Conservation (phyloP, 2,113 vertebrate genomes). For the Campylomormyrus numenius region DNA sequence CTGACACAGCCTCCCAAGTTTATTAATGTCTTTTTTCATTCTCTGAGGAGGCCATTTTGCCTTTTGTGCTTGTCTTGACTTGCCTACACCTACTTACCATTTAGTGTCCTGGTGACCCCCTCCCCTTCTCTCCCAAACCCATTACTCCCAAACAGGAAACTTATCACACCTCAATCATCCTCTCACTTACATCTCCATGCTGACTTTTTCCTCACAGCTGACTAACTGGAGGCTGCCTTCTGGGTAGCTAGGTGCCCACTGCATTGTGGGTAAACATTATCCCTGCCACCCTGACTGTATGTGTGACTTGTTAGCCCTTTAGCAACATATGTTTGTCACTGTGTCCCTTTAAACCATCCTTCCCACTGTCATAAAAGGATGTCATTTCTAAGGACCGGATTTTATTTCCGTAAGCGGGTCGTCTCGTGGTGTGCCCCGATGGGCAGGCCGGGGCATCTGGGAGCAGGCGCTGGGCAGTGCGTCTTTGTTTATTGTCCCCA, state of each 20-base stretch:
- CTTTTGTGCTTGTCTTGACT: background rate
- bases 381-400: background rate
- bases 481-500: slow-evolving; percentile 52
- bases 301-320: background rate
- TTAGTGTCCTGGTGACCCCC: background rate
- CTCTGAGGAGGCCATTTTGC: background rate
- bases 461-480: slow-evolving; percentile 28
- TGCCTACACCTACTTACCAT: background rate
- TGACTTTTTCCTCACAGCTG: background rate
- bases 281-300: background rate
- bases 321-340: background rate
- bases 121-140: background rate
- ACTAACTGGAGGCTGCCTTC: background rate
- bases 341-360: background rate
- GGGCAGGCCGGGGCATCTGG: background rate
- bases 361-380: background rate
- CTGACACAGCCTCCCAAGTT: background rate
- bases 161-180: background rate
- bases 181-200: background rate
- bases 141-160: background rate
- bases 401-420: background rate
- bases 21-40: background rate
- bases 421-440: background rate
- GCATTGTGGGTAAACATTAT: background rate
- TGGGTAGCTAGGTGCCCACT: background rate